Conservation (phyloP, 2,797 vertebrate genomes). For the Atherinosoma microstoma region DNA sequence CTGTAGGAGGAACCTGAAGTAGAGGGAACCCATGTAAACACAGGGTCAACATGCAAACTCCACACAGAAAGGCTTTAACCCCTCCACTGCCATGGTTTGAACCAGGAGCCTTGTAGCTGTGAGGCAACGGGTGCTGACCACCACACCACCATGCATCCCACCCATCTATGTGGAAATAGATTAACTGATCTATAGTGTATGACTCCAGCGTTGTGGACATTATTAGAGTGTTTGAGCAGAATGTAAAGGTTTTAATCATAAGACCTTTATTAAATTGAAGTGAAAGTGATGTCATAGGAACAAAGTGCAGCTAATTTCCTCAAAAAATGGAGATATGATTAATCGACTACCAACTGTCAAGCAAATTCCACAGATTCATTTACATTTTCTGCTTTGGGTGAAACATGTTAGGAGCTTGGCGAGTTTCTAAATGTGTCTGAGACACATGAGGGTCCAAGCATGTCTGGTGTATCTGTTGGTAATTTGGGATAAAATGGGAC, state of each 20-base stretch:
- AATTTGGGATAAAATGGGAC: constrained; percentile 70
- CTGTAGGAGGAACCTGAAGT: too few species aligned
- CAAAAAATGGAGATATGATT: constrained; percentile 31
- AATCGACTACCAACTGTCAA: constrained; percentile 56
- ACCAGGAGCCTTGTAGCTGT: not conserved
- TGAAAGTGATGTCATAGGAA: constrained; percentile 19
- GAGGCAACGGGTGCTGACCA: not conserved
- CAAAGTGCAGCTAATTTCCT: constrained; percentile 38
- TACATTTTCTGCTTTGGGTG: constrained; percentile 52
- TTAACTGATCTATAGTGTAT: not conserved
- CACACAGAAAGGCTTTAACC: too few species aligned
- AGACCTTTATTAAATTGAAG: constrained; percentile 27
- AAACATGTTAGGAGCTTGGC: constrained; percentile 51
- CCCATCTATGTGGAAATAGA: not conserved
- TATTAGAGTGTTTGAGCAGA: not conserved
- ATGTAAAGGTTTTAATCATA: not conserved
- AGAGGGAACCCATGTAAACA: too few species aligned
- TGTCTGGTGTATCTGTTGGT: constrained; percentile 61
- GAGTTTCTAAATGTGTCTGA: constrained; percentile 61
- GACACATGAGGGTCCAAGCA: constrained; percentile 52
- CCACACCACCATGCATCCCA: not conserved
- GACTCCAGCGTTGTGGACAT: not conserved
- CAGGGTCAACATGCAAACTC: too few species aligned
- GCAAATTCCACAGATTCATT: constrained; percentile 57
- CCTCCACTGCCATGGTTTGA: too few species aligned